Percentiles rank a stretch among this genome's conserved stretches.
phyloP scores from a whole-genome alignment of 2,888 invertebrate genomes.

The Macropis europaea region DNA sequence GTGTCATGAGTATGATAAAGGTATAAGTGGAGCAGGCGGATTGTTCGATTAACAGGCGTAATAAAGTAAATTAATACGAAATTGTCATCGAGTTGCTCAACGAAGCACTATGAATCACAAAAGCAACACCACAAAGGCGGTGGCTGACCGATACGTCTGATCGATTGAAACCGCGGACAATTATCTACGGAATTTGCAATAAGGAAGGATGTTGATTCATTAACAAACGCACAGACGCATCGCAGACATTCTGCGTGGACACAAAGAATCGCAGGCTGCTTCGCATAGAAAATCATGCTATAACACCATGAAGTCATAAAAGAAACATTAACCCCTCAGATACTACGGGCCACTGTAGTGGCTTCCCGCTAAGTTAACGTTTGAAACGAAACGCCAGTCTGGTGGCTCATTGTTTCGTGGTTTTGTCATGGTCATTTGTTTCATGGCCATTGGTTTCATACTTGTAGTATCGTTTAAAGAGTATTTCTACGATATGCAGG shows the following conservation, averaged over 20 bases:
- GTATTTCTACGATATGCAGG: no score
- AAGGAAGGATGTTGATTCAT: slow-evolving; percentile 33
- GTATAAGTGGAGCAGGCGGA: neutral
- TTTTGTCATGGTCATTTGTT: no score
- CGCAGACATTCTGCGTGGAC: neutral
- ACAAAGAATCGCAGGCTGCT: neutral
- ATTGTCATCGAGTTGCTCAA: neutral
- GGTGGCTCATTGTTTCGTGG: no score
- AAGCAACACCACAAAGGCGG: neutral
- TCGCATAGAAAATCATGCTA: neutral
- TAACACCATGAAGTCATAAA: no score
- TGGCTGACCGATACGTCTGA: neutral
- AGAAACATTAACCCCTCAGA: no score
- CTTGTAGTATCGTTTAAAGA: no score
- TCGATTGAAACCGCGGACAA: slow-evolving; percentile 7
- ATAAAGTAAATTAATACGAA: slow-evolving; percentile 7
- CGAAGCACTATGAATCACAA: slow-evolving; percentile 8
- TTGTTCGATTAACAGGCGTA: neutral
- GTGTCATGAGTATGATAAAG: no score
- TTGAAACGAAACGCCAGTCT: no score
- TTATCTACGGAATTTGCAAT: slow-evolving; percentile 2
- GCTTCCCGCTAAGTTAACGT: no score
- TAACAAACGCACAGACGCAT: slow-evolving; percentile 11
- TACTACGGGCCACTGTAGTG: no score
- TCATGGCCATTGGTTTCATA: no score